These are phyloP conservation scores for Tinea pellionella DNA, from an alignment of 2,888 invertebrate species.

Conservation along the genomic window DNA sequence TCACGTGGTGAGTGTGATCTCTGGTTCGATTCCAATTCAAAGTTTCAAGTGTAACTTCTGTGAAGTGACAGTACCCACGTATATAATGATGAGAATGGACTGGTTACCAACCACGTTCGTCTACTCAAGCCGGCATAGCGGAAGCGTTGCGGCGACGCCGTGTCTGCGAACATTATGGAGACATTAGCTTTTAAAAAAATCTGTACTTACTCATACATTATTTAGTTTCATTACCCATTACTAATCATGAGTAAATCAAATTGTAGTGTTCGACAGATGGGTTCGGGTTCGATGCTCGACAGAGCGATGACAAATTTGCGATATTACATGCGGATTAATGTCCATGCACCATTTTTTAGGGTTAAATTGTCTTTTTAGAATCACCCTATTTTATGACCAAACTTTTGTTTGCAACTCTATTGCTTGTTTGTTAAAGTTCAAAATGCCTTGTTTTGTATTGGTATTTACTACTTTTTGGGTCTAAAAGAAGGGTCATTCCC, in stretches of 20 bases:
- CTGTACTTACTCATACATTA: conserved; percentile 36
- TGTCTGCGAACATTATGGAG: too few species aligned
- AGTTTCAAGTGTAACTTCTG: neutral
- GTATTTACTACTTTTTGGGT: conserved; percentile 21
- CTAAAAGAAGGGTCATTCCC: conserved; percentile 63
- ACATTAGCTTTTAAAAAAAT: too few species aligned
- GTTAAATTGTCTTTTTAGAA: conserved; percentile 66
- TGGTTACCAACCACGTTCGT: too few species aligned
- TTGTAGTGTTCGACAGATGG: conserved; percentile 46
- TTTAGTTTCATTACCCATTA: neutral
- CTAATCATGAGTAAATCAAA: conserved; percentile 58
- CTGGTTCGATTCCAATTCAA: too few species aligned
- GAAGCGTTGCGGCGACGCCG: too few species aligned
- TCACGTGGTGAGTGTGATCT: too few species aligned
- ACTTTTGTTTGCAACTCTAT: conserved; percentile 23
- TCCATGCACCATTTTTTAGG: conserved; percentile 65
- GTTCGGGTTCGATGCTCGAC: conserved; percentile 36
- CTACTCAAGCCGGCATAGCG: too few species aligned
- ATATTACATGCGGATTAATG: conserved; percentile 70
- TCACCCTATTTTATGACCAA: conserved; percentile 29
- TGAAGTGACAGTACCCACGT: too few species aligned
- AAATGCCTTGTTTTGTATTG: conserved; percentile 10
- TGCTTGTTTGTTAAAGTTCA: conserved; percentile 21
- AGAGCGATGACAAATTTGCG: conserved; percentile 66
- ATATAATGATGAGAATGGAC: too few species aligned